Base-by-base conservation (phyloP, 2,797 vertebrate species). In the Cuniculus paca region DNA sequence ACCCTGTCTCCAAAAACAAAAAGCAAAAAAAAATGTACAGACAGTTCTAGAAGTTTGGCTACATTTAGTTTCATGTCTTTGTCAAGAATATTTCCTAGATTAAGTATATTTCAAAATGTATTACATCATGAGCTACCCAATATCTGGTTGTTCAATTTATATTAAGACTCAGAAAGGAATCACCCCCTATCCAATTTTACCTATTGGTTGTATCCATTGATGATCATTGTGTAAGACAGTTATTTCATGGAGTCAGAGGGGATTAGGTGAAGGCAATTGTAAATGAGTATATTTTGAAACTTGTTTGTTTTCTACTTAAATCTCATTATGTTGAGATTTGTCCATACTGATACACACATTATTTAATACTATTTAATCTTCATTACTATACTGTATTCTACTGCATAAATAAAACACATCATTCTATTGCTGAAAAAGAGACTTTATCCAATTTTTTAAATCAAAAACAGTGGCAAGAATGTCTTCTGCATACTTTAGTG, bases 361-460 rank as follows among this genome's bases (percentile, higher is more conserved):
- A 63, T 92, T 85, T 79, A 50, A 85, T 56, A n/a, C 10, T 63
- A 75, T 24, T 70, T 86, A 42, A 79, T 70, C 77, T 79, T 86
- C 54, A 70, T 70, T 68, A 79, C 39, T 79, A 60, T 5, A 22
- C 13, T 36, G 8, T 39, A 39, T 48, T 28, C 60, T 58, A 58
- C 63, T 60, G 17, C 16, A 70, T 26, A 54, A 48, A 65, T 36
- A 85, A 77, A 54, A 52, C 20, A 54, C 19, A 5, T 24, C 9
- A 12, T 93, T 93, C 14, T 58, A 36, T 9, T 48, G 36, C 28
- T 31, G 0, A 86, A 58, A 68, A 60, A 48, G 28, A 24, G 74
- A 68, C 24, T 78, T 56, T 45, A 45, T 48, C 14, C 39, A 56
- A 36, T 20, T 77, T 92, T 77, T 92, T 92, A 65, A 56, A 56